phyloP scores from a whole-genome alignment of 2,888 invertebrate genomes.

The Zaprionus bogoriensis region DNA sequence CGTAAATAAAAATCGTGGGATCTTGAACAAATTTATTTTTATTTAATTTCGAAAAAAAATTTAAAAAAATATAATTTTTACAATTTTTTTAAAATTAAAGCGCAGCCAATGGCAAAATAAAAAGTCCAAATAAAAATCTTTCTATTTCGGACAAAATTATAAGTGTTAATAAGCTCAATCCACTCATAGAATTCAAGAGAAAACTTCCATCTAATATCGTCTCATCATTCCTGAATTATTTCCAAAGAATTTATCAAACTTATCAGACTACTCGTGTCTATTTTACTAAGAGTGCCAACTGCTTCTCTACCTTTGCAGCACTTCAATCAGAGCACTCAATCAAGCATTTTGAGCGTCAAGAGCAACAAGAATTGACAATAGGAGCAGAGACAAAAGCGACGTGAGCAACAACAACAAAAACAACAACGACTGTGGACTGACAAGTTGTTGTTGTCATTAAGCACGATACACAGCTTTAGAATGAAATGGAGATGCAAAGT shows the following conservation, averaged over 20 bases:
- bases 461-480: constrained; percentile 79
- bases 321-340: not conserved
- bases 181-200: too few relatives aligned
- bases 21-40: too few relatives aligned
- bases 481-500: constrained; percentile 83
- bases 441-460: constrained; percentile 47
- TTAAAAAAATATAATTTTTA: too few relatives aligned
- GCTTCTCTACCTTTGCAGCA: not conserved
- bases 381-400: not conserved
- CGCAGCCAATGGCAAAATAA: too few relatives aligned
- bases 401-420: constrained; percentile 3
- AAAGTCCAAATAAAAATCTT: too few relatives aligned
- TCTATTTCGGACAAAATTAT: too few relatives aligned
- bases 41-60: too few relatives aligned
- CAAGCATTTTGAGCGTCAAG: not conserved
- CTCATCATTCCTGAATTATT: too few relatives aligned
- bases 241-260: not conserved
- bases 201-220: not conserved
- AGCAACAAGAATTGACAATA: not conserved
- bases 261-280: too few relatives aligned
- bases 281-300: not conserved
- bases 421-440: constrained; percentile 22
- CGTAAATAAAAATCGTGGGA: too few relatives aligned
- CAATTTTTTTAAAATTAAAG: too few relatives aligned
- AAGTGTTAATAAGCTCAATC: too few relatives aligned